Evolutionary conservation across 92 coral and sea anemone species (phyloP).

Genomic region (Virgularia gustaviana): DNA sequence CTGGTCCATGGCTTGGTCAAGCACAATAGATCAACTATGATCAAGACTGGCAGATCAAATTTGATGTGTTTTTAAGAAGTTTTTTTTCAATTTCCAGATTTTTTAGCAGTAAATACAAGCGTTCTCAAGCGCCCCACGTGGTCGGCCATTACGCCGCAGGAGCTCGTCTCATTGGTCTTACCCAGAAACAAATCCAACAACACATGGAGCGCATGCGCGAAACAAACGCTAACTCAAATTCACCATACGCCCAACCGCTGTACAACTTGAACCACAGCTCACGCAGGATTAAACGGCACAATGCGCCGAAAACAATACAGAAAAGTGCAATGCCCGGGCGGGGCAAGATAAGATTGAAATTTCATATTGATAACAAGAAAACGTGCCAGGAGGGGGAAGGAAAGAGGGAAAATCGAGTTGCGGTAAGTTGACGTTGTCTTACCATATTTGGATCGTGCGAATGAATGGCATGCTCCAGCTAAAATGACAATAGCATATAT

Average conservation of each 20-base stretch:
- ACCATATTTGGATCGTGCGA: too few species aligned
- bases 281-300: conserved; percentile 55
- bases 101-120: conserved; percentile 87
- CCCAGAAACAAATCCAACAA: conserved; percentile 86
- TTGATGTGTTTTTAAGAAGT: neutral
- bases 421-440: too few species aligned
- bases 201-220: conserved; percentile 93
- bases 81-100: conserved; percentile 49
- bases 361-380: conserved; percentile 27
- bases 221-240: conserved; percentile 83
- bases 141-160: conserved; percentile 98
- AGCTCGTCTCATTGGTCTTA: conserved; percentile 93
- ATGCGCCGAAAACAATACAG: conserved; percentile 39
- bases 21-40: too few species aligned
- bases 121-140: conserved; percentile 93
- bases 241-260: conserved; percentile 96
- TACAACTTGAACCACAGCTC: conserved; percentile 62
- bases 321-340: conserved; percentile 31
- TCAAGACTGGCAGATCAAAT: neutral
- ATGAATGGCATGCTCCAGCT: too few species aligned
- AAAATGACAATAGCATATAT: too few species aligned
- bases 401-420: neutral
- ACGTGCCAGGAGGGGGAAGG: conserved; percentile 4
- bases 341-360: conserved; percentile 47
- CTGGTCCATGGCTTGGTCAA: too few species aligned